These are phyloP conservation scores for Crotalus tigris DNA, from an alignment of 2,113 vertebrate species.

Conservation along the genomic window DNA sequence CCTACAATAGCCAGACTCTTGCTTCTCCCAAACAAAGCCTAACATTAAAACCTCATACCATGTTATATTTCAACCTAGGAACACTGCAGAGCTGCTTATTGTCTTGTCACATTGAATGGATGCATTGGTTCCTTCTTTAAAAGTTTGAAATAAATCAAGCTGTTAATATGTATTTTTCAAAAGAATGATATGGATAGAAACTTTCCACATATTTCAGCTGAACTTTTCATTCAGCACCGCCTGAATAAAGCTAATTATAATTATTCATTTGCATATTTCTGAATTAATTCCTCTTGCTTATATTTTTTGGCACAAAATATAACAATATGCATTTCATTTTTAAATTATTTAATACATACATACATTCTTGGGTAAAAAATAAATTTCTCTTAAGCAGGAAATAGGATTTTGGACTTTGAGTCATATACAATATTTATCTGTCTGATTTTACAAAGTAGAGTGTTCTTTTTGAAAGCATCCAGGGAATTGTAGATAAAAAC, in stretches of 20 bases:
- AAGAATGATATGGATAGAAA: slow-evolving; percentile 20
- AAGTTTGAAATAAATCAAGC: slow-evolving; percentile 15
- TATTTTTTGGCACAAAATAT: background rate
- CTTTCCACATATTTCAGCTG: slow-evolving; percentile 11
- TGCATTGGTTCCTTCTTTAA: background rate
- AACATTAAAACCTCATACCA: background rate
- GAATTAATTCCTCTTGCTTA: background rate
- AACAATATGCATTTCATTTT: background rate
- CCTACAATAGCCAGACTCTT: background rate
- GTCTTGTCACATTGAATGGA: background rate
- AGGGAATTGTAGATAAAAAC: too few relatives aligned
- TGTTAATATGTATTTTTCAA: background rate
- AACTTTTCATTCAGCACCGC: slow-evolving; percentile 6
- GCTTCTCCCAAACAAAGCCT: background rate
- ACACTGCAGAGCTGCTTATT: background rate
- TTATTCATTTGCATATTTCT: background rate
- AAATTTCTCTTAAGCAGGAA: background rate
- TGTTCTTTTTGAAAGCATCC: too few relatives aligned
- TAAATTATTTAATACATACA: background rate
- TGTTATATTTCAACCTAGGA: background rate
- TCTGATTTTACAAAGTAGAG: background rate
- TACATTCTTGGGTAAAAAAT: background rate
- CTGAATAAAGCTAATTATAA: background rate
- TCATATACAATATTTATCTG: background rate
- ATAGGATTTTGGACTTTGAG: background rate